phyloP scores from a whole-genome alignment of 2,888 invertebrate species.

The Morpho helenor region DNA sequence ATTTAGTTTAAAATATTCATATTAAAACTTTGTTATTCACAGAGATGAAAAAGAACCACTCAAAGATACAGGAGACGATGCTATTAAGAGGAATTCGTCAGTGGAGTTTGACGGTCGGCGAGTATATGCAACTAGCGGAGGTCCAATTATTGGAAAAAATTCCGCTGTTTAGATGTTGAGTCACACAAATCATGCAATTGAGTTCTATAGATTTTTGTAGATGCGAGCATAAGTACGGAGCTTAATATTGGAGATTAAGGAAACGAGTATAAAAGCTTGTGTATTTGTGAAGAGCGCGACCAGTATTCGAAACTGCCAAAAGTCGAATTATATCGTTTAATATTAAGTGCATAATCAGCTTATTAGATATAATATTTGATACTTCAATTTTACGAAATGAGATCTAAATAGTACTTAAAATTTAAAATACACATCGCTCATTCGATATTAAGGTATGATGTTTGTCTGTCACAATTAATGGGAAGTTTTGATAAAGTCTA shows the following conservation, averaged over 20 bases:
- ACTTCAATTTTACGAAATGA: neutral
- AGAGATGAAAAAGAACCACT: constrained; percentile 91
- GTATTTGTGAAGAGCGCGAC: constrained; percentile 65
- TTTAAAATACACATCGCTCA: constrained; percentile 3
- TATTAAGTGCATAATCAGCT: constrained; percentile 52
- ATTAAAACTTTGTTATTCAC: constrained; percentile 30
- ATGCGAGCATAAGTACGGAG: neutral
- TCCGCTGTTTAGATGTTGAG: constrained; percentile 85
- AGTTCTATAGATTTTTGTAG: neutral
- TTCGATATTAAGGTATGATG: constrained; percentile 1
- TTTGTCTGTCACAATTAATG: neutral
- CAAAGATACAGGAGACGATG: constrained; percentile 83
- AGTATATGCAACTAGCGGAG: constrained; percentile 90
- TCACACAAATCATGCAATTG: neutral
- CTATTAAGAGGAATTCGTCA: constrained; percentile 86
- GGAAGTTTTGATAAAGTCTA: neutral
- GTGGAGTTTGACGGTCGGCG: constrained; percentile 90
- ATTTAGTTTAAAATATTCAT: neutral
- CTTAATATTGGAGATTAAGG: constrained; percentile 3
- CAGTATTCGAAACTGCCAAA: constrained; percentile 74
- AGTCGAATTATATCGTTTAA: constrained; percentile 42
- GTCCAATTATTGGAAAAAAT: constrained; percentile 92
- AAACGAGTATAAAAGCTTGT: constrained; percentile 48
- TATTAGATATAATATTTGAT: constrained; percentile 20
- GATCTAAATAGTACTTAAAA: constrained; percentile 1